Evolutionary conservation across 2,113 vertebrate genomes (phyloP).

Genomic region (Agapornis roseicollis): DNA sequence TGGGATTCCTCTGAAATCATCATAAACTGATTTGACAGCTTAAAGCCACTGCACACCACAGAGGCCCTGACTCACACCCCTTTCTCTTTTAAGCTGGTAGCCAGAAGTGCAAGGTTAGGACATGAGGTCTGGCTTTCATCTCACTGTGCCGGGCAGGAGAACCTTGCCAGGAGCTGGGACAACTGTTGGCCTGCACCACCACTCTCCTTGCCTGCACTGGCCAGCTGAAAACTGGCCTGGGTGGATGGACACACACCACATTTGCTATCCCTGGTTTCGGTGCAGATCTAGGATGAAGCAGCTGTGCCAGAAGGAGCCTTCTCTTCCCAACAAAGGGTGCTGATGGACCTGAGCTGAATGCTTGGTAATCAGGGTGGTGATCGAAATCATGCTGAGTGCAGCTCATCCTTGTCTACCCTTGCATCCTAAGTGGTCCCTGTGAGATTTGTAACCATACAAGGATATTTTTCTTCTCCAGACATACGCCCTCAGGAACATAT

Average conservation of each 20-base stretch:
- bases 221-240: not conserved
- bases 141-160: not conserved
- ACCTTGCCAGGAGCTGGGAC: not conserved
- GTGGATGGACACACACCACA: rapidly evolving
- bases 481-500: not conserved
- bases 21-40: rapidly evolving
- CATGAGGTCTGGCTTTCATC: not conserved
- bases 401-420: not conserved
- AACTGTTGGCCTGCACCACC: not conserved
- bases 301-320: not conserved
- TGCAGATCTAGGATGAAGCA: not conserved
- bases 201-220: not conserved
- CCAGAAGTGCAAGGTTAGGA: not conserved
- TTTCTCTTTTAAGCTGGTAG: not conserved
- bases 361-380: not conserved
- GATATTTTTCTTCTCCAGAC: not conserved
- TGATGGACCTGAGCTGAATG: not conserved
- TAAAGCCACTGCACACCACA: not conserved
- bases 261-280: rapidly evolving
- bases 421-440: not conserved
- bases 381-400: not conserved
- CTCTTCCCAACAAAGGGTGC: not conserved
- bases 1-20: not conserved
- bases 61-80: not conserved
- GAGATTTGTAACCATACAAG: not conserved